Evolutionary conservation across 2,797 vertebrate genomes (phyloP), one percentile per base, ranked within the genome.

Genomic region (Gallirallus australis): DNA sequence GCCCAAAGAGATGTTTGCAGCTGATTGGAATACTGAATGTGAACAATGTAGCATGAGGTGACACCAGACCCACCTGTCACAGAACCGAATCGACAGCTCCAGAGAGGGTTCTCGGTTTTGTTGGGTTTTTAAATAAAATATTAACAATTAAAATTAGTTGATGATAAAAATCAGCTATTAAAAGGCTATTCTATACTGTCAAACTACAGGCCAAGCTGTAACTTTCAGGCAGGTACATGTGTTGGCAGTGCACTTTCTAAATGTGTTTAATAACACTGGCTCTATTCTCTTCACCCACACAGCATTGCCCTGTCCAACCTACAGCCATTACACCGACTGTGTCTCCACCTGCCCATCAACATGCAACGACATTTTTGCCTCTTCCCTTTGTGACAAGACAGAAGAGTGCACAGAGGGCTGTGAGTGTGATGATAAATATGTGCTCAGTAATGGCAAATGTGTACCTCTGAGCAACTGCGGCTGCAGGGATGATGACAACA

Each of bases 391-490:
- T 93, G 96, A 93, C 33, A 95, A 97, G n/a, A 96, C 93, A 31
- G 71, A 90, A 13, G 53, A 79, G 2, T 99, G 99, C 86, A 75
- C 89, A 54, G 93, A 97, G 47, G 99, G 99, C 77, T 99, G 99
- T 81, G 97, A 96, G 33, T 99, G 99, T 95, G 72, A 98, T 56
- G 60, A 98, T 40, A 98, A 98, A 45, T 98, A 98, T 53, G 98
- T 99, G 25, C 96, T 97, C 65, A 98, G 97, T 79, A 68, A 68
- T 10, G 94, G 79, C 57, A 78, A 91, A 3, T 99, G 99, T 84
- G 98, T 99, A 56, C 97, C 98, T 30, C 80, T 99, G 53, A 94
- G 96, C n/a, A 89, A 96, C 17, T 99, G 99, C 37, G 98, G 98
- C 73, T 99, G 99, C 92, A 96, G 97, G 35, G 98, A 98, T 61